These are phyloP conservation scores for Brachyptera putata DNA, from an alignment of 2,888 invertebrate genomes.

Conservation along the genomic window DNA sequence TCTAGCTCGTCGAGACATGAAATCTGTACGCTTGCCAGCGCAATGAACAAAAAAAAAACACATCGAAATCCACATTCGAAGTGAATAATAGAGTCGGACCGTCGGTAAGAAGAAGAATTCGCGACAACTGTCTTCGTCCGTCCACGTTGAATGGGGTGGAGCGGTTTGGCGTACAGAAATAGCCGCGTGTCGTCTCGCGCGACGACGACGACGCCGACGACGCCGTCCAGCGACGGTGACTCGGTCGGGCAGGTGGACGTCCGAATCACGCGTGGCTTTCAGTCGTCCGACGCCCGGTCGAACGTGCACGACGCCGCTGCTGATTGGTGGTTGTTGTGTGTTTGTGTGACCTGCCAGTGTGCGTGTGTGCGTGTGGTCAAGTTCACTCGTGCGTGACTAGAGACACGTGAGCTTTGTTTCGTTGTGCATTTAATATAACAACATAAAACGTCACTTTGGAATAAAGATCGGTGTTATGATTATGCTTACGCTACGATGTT, in stretches of 20 bases:
- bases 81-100: constrained; percentile 28
- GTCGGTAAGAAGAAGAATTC: constrained; percentile 21
- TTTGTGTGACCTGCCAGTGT: background rate
- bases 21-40: no score
- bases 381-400: no score
- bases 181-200: no score
- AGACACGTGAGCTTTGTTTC: no score
- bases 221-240: background rate
- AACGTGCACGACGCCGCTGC: background rate
- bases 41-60: background rate
- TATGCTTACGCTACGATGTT: no score
- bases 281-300: background rate
- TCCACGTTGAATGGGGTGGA: constrained; percentile 10
- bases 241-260: constrained; percentile 26
- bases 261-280: constrained; percentile 5
- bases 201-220: background rate
- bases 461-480: no score
- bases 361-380: constrained; percentile 18
- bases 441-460: no score
- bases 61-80: constrained; percentile 9
- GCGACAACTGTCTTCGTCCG: constrained; percentile 22
- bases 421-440: no score
- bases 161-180: constrained; percentile 14
- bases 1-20: no score
- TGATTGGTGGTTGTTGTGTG: background rate